Base-by-base conservation (phyloP, 2,888 invertebrate genomes). In the Carterocephalus palaemon region DNA sequence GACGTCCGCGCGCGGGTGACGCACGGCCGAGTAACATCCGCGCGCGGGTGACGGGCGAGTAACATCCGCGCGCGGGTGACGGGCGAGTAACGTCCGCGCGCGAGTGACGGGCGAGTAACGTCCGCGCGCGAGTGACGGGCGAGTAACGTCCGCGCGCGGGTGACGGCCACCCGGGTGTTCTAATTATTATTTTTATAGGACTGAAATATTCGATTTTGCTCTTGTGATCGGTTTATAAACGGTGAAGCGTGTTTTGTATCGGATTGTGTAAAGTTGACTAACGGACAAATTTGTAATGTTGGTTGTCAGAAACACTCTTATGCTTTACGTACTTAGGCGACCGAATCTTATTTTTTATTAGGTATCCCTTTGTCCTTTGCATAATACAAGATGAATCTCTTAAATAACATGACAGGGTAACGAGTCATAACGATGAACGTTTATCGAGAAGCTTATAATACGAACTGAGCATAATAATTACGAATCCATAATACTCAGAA, bases 391-490 rank as follows among this genome's bases (percentile, higher is more conserved):
- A 43, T 4, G 56, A 81, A 79, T 78, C 79, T 78, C 77, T 58
- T 55, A 70, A 66, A 70, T 60, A 66, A 71, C 74, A 68, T 70
- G 66, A 80, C 84, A 83, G 84, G 84, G 83, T 84, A 83, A 75
- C 68, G 75, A 77, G 69, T 70, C 76, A 67, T 71, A 61, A 68
- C 62, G 59, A 62, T 52, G 55, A 61, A 62, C 69, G 60, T 65
- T 57, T 53, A 65, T 60, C 58, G 59, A 63, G 59, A 62, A 63
- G 62, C 62, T 60, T 57, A 63, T 64, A 62, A 62, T 62, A 63
- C 51, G 49, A 67, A 57, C 48, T 54, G 68, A 68, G 73, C 76
- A 77, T 79, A 79, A 78, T 77, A 74, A 47, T 46, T 48, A 62
- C 59, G 57, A 61, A 75, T 75, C 67, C 62, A 64, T 69, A 82